Evolutionary conservation across 2,113 vertebrate genomes (phyloP), one percentile per base, ranked within the genome.

Genomic region (Ptychochromis oligacanthus): DNA sequence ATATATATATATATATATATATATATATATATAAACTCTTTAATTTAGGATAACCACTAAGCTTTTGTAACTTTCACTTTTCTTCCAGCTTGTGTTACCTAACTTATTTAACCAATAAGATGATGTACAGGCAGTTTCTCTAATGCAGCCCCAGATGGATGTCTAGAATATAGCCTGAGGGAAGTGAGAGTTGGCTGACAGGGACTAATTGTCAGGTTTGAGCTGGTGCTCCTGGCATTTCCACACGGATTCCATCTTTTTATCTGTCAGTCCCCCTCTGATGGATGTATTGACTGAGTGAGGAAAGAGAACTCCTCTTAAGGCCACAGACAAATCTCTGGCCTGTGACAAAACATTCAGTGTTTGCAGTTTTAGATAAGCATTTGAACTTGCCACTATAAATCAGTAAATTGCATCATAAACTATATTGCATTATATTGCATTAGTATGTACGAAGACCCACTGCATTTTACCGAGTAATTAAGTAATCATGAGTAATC

Each of bases 281-380:
- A 62, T 28, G 58, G 57, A 56, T 15, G 12, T 70, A 43, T 4
- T 43, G 58, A 31, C 31, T 26, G 54, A 26, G 8, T 77, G 38
- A 77, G 52, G 72, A 77, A 64, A 65, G 14, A 24, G 18, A 38
- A 31, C 36, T 62, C 17, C 12, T 76, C 24, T 18, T 46, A 15
- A 57, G 52, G 34, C 49, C 24, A 18, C 18, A 58, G 62, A 46
- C 24, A 64, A 64, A 82, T 57, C 24, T 57, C 17, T 43, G 58
- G 31, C 46, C 70, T 75, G 4, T 75, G 9, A 31, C 58, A 75
- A 82, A 75, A 82, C 36, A 6, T 34, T 55, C 36, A 58, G 2
- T 52, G 61, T 83, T 70, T 67, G 36, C 38, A 58, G 74, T 57
- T 76, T 65, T 14, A 57, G 81, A 75, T 75, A 77, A 57, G 75